phyloP scores from a whole-genome alignment of 92 coral and sea anemone genomes.

The Porites rus region DNA sequence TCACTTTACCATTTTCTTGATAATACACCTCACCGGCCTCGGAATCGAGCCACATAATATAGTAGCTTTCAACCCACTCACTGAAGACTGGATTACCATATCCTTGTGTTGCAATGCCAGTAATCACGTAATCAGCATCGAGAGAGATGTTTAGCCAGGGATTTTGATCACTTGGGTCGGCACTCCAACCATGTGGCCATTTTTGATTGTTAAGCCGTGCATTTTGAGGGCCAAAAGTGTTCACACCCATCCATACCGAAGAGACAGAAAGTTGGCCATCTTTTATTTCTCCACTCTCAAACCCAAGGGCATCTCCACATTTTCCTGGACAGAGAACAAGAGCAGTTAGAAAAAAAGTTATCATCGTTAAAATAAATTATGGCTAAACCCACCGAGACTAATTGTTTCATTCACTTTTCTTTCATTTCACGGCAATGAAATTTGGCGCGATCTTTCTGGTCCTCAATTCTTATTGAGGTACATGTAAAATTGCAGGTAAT shows the following conservation, averaged over 20 bases:
- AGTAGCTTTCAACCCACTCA: slow-evolving; percentile 78
- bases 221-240: slow-evolving; percentile 68
- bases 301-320: slow-evolving; percentile 74
- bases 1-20: slow-evolving; percentile 69
- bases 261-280: slow-evolving; percentile 73
- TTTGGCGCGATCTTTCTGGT: no score
- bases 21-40: slow-evolving; percentile 58
- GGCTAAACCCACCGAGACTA: no score
- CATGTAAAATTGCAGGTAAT: no score
- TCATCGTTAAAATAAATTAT: no score
- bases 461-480: no score
- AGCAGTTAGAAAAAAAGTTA: not conserved
- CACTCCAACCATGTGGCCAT: slow-evolving; percentile 85
- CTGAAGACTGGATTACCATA: slow-evolving; percentile 67
- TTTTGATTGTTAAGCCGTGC: slow-evolving; percentile 71
- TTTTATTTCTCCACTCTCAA: slow-evolving; percentile 56
- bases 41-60: slow-evolving; percentile 65
- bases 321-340: slow-evolving; percentile 19
- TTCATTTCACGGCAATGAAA: no score
- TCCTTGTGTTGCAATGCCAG: slow-evolving; percentile 80
- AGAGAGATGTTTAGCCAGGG: slow-evolving; percentile 78
- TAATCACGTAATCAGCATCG: slow-evolving; percentile 49
- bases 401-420: no score
- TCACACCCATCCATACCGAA: slow-evolving; percentile 65
- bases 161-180: slow-evolving; percentile 62